Conservation (phyloP, 35 echinoderm and acorn worm species). For the Lytechinus pictus region DNA sequence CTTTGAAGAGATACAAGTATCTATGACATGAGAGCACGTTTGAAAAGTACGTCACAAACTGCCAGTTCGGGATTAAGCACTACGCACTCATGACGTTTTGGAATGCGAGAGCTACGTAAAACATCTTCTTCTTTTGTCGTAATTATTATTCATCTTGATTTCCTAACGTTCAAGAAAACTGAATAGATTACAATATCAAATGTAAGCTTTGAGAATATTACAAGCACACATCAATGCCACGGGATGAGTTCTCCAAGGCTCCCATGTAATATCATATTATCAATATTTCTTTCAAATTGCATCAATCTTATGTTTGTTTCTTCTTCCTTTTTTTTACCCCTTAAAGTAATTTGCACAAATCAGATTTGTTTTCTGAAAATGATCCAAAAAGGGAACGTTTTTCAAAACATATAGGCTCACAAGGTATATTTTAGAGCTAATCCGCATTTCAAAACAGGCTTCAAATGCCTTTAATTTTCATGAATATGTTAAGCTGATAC, state of each 20-base stretch:
- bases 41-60: neutral
- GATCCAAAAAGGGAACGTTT: too few species aligned
- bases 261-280: too few species aligned
- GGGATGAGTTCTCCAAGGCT: too few species aligned
- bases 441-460: neutral
- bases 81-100: neutral
- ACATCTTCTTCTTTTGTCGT: neutral
- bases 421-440: too few species aligned
- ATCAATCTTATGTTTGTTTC: too few species aligned
- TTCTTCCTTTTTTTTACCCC: too few species aligned
- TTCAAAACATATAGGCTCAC: too few species aligned
- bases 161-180: neutral
- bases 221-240: neutral
- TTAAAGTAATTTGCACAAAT: too few species aligned
- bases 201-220: neutral
- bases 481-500: neutral
- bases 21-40: neutral
- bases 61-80: neutral
- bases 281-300: too few species aligned
- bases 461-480: neutral
- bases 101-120: neutral
- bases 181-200: neutral
- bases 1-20: neutral
- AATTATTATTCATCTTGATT: neutral
- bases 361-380: too few species aligned